Evolutionary conservation across 2,888 invertebrate species (phyloP).

Genomic region (Thecophora atra): DNA sequence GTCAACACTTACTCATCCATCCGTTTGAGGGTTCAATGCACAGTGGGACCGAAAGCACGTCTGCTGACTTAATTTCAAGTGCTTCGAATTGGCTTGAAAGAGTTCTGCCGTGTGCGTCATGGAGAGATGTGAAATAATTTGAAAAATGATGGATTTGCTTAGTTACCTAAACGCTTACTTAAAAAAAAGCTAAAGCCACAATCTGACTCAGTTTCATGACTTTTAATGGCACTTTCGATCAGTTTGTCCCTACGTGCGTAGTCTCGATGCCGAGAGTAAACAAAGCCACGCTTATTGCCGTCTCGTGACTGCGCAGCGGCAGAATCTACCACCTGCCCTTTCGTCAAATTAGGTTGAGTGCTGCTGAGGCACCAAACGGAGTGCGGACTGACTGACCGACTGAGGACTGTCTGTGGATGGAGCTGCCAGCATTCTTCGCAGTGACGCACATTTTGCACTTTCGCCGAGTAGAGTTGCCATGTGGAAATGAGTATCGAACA

Average conservation of each 20-base stretch:
- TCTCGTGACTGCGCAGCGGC: slow-evolving; percentile 27
- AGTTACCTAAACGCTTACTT: too few relatives aligned
- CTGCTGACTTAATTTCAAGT: too few relatives aligned
- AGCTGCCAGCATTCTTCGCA: background rate
- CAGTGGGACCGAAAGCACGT: too few relatives aligned
- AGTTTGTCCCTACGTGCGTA: slow-evolving; percentile 54
- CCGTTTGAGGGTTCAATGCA: slow-evolving; percentile 44
- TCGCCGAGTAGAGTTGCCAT: background rate
- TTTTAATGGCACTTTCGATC: background rate
- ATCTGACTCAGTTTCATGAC: too few relatives aligned
- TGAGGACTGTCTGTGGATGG: slow-evolving; percentile 28
- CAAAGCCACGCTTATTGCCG: slow-evolving; percentile 39
- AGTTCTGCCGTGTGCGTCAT: too few relatives aligned
- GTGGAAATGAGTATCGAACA: background rate
- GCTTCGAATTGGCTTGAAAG: too few relatives aligned
- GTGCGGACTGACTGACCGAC: slow-evolving; percentile 31
- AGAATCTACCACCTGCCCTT: slow-evolving; percentile 62
- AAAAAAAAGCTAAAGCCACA: too few relatives aligned
- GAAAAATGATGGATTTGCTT: too few relatives aligned
- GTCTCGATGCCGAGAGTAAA: slow-evolving; percentile 31
- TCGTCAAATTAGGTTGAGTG: slow-evolving; percentile 55
- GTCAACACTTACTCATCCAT: slow-evolving; percentile 41
- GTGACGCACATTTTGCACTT: slow-evolving; percentile 22
- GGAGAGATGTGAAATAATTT: too few relatives aligned
- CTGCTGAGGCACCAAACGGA: slow-evolving; percentile 55